Percentiles rank a stretch among this genome's conserved stretches.
phyloP scores from a whole-genome alignment of 2,113 vertebrate species.

The Toxotes chatareus region DNA sequence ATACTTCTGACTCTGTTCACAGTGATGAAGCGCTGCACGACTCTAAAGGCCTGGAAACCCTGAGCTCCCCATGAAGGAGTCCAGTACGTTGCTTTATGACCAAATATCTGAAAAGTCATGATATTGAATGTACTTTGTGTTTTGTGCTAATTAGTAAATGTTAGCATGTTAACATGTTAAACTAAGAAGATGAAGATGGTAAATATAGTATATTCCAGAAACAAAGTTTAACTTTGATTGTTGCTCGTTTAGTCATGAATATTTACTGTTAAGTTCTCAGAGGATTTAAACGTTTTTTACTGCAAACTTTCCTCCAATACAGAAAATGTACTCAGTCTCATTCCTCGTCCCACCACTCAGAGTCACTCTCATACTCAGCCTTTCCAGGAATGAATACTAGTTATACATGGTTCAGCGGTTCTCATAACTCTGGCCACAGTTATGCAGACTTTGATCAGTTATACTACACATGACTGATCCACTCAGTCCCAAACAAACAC shows the following conservation, averaged over 20 bases:
- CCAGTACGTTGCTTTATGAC: too few relatives aligned
- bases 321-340: background rate
- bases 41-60: background rate
- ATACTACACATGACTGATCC: slow-evolving; percentile 6
- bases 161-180: background rate
- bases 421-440: background rate
- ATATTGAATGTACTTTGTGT: background rate
- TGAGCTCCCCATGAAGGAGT: too few relatives aligned
- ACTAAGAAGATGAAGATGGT: background rate
- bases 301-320: background rate
- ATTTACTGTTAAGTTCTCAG: background rate
- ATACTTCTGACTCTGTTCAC: background rate
- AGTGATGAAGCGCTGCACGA: background rate
- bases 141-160: background rate
- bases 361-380: background rate
- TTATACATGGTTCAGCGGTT: background rate
- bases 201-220: background rate
- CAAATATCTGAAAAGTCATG: too few relatives aligned
- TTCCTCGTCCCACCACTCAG: too few relatives aligned
- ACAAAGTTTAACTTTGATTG: background rate
- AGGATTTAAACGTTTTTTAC: background rate
- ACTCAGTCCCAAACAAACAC: background rate
- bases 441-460: slow-evolving; percentile 4
- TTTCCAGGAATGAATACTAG: slow-evolving; percentile 22
- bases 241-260: background rate